Conservation (phyloP, 2,888 invertebrate species). For the Malthinus seriepunctatus region DNA sequence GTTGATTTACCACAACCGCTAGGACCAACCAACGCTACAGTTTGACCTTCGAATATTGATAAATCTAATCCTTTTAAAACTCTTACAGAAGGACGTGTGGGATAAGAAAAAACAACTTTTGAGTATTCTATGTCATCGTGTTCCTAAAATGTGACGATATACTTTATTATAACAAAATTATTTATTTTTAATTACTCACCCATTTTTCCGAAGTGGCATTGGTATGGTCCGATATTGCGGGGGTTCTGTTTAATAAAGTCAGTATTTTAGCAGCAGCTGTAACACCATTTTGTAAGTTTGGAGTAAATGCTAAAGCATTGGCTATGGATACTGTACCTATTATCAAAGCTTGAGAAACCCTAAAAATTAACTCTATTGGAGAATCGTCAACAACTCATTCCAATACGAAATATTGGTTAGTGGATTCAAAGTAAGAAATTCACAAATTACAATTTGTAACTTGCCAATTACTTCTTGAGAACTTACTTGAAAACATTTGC, state of each 20-base stretch:
- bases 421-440: too few relatives aligned
- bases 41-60: slow-evolving; percentile 68
- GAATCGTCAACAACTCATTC: not conserved
- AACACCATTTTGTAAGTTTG: slow-evolving; percentile 80
- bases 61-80: slow-evolving; percentile 71
- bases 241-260: slow-evolving; percentile 63
- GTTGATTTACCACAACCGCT: slow-evolving; percentile 93
- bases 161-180: not conserved
- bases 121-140: slow-evolving; percentile 73
- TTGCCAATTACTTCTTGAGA: too few relatives aligned
- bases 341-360: slow-evolving; percentile 73
- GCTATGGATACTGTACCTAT: slow-evolving; percentile 74
- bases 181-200: slow-evolving; percentile 39
- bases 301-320: slow-evolving; percentile 71
- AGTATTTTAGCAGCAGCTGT: slow-evolving; percentile 72
- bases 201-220: slow-evolving; percentile 41
- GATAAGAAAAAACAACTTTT: slow-evolving; percentile 74
- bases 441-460: too few relatives aligned
- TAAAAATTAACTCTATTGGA: slow-evolving; percentile 43
- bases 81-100: slow-evolving; percentile 70
- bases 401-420: too few relatives aligned
- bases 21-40: slow-evolving; percentile 77
- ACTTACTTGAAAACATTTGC: slow-evolving; percentile 72
- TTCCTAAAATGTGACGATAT: slow-evolving; percentile 32
- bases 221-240: slow-evolving; percentile 57